Evolutionary conservation across 2,888 invertebrate species (phyloP).

Genomic region (Drosophila emarginata): DNA sequence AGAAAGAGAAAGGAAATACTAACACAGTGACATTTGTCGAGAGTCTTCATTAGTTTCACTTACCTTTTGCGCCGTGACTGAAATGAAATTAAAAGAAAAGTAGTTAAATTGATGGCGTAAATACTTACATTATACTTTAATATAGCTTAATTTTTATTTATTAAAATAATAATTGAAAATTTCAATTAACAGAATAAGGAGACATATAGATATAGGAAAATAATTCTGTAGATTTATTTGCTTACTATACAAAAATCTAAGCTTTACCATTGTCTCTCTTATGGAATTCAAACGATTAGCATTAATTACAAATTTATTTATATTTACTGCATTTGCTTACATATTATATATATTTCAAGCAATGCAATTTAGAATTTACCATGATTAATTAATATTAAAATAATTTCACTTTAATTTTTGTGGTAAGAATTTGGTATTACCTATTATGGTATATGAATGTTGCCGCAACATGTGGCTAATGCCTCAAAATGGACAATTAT

Average conservation of each 20-base stretch:
- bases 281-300: no score
- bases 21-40: neutral
- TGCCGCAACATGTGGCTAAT: constrained; percentile 15
- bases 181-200: no score
- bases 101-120: no score
- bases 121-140: no score
- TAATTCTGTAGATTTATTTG: no score
- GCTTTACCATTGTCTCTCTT: no score
- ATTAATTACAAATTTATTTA: no score
- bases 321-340: neutral
- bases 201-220: no score
- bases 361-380: neutral
- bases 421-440: constrained; percentile 1
- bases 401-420: neutral
- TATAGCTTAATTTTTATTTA: no score
- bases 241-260: no score
- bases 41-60: constrained; percentile 1
- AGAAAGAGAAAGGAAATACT: neutral
- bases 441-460: neutral
- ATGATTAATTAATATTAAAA: neutral
- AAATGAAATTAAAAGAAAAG: neutral
- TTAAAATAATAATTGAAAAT: no score
- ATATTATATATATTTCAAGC: neutral
- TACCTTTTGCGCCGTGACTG: neutral
- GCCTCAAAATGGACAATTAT: constrained; percentile 15